These are phyloP conservation scores for Perca flavescens DNA, from an alignment of 2,113 vertebrate genomes.

Conservation along the genomic window DNA sequence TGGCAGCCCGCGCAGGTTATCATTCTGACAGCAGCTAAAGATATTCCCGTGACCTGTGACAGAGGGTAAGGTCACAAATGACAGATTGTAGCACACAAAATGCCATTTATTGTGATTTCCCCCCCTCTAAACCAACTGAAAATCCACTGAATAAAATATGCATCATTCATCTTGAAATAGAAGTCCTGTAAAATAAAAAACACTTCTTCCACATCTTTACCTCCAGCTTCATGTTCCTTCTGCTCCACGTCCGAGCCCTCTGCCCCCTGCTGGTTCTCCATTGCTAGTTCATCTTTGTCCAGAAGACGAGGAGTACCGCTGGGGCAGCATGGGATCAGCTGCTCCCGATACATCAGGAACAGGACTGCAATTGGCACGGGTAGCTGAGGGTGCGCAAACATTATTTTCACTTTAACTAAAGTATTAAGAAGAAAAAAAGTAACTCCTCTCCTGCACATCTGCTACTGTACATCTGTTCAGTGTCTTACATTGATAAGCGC, in stretches of 20 bases:
- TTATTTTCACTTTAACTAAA: background rate
- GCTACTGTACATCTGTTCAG: background rate
- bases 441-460: background rate
- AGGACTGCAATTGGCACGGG: conserved; percentile 93
- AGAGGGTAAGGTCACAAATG: conserved; percentile 29
- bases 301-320: conserved; percentile 83
- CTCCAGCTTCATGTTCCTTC: conserved; percentile 69
- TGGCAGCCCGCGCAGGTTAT: conserved; percentile 88
- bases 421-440: background rate
- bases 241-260: conserved; percentile 52
- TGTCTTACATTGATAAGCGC: conserved; percentile 93
- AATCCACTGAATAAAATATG: conserved; percentile 2
- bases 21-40: conserved; percentile 91
- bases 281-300: conserved; percentile 91
- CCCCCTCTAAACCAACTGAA: background rate
- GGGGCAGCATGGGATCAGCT: conserved; percentile 87
- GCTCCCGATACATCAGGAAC: conserved; percentile 91
- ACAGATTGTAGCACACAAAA: conserved; percentile 33
- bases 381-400: conserved; percentile 80
- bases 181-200: background rate
- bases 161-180: conserved; percentile 39
- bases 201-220: conserved; percentile 42
- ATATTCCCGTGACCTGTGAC: conserved; percentile 87
- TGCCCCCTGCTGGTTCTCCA: conserved; percentile 85
- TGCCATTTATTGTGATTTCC: conserved; percentile 24